Evolutionary conservation across 2,797 vertebrate species (phyloP).

Genomic region (Oreortyx pictus): DNA sequence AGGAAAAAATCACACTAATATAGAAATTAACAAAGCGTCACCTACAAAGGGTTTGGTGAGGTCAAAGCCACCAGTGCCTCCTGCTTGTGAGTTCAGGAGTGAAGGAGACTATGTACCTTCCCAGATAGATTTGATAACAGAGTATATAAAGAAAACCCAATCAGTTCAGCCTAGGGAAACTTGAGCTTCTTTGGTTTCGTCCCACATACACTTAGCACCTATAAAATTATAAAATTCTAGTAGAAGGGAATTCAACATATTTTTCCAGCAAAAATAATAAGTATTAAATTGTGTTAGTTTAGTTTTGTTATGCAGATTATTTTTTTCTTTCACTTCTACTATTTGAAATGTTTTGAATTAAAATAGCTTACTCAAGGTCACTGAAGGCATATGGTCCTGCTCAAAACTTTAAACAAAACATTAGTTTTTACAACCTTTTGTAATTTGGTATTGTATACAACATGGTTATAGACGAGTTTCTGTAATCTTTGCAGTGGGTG

Average conservation of each 20-base stretch:
- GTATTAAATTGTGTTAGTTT: constrained; percentile 57
- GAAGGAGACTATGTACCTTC: not conserved
- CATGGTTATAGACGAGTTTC: constrained; percentile 81
- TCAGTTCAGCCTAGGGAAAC: constrained; percentile 54
- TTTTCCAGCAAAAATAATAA: constrained; percentile 27
- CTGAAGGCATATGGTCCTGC: constrained; percentile 84
- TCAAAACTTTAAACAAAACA: constrained; percentile 88
- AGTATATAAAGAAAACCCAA: constrained; percentile 54
- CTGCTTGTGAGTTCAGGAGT: not conserved
- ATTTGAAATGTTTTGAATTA: constrained; percentile 87
- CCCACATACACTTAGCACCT: constrained; percentile 30
- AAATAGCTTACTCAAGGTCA: constrained; percentile 88
- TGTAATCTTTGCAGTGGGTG: constrained; percentile 87
- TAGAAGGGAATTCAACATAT: not conserved
- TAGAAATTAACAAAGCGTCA: not conserved
- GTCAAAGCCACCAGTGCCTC: not conserved
- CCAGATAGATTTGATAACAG: constrained; percentile 45
- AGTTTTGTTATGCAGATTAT: constrained; percentile 75
- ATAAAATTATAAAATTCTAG: constrained; percentile 12
- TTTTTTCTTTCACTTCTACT: constrained; percentile 66
- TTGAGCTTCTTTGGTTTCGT: constrained; percentile 15
- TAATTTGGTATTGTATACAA: constrained; percentile 88
- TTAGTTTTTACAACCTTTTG: constrained; percentile 88
- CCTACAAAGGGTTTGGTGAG: constrained; percentile 9
- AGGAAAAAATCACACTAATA: constrained; percentile 19